Conservation (phyloP, 2,888 invertebrate genomes). For the Penaeus monodon region DNA sequence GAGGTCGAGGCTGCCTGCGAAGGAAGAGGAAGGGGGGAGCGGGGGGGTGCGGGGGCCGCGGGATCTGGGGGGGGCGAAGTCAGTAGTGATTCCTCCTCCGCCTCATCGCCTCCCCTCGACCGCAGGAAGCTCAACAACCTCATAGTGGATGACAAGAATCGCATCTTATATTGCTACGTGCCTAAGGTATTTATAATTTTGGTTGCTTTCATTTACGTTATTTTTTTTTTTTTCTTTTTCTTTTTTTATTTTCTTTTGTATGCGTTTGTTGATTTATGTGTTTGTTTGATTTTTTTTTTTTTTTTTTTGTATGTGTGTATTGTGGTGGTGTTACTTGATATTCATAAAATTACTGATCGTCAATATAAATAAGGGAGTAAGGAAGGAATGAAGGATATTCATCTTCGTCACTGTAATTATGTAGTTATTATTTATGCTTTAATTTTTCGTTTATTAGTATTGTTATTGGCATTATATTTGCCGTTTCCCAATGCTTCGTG, state of each 20-base stretch:
- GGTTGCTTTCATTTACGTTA: background rate
- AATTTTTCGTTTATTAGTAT: background rate
- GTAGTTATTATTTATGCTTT: no score
- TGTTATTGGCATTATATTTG: background rate
- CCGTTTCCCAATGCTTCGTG: background rate
- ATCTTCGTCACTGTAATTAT: no score
- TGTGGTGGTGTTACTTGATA: no score
- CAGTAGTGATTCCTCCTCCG: background rate
- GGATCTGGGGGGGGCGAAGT: background rate
- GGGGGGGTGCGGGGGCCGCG: background rate
- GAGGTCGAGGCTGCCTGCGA: background rate
- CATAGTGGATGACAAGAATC: conserved; percentile 85
- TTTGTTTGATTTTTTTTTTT: no score
- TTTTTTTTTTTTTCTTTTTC: no score
- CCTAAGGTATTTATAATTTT: conserved; percentile 80
- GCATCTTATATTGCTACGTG: conserved; percentile 91
- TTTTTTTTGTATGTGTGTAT: no score
- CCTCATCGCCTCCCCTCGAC: background rate
- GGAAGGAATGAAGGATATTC: no score
- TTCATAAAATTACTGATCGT: no score
- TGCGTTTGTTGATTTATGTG: no score
- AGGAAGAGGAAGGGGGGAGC: background rate
- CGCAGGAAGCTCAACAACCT: conserved; percentile 72
- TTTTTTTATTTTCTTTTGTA: no score
- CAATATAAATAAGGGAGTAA: no score